A percentile compares a stretch with the other conserved stretches of the same genome.
Conservation (phyloP, 2,113 vertebrate genomes). For the Aepyceros melampus region DNA sequence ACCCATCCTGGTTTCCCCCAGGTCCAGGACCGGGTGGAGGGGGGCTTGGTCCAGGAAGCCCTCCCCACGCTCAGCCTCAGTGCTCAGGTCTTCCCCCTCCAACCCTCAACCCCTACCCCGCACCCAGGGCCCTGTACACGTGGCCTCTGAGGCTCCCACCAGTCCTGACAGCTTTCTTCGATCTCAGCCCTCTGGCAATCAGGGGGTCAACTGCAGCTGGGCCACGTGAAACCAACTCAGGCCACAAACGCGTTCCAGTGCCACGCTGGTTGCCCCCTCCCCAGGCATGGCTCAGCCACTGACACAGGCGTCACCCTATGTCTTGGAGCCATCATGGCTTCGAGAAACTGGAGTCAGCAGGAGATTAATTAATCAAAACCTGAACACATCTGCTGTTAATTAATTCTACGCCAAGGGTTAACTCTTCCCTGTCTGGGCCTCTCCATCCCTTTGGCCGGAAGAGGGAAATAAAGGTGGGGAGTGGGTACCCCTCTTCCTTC, state of each 20-base stretch:
- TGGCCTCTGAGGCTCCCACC: neutral
- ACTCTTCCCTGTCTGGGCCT: slow-evolving; percentile 59
- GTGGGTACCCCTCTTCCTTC: neutral
- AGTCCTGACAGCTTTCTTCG: neutral
- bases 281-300: neutral
- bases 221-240: neutral
- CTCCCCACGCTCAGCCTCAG: fast-evolving
- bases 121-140: neutral
- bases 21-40: neutral
- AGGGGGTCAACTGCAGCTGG: no score
- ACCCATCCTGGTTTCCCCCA: neutral
- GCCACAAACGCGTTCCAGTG: neutral
- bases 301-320: neutral
- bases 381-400: slow-evolving; percentile 76
- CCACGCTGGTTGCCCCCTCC: neutral
- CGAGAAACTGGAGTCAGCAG: slow-evolving; percentile 65
- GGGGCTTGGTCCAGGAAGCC: neutral
- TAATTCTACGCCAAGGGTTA: slow-evolving; percentile 71
- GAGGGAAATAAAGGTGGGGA: neutral
- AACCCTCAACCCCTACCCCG: neutral
- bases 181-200: neutral
- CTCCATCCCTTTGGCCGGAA: neutral
- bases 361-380: slow-evolving; percentile 79
- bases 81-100: neutral
- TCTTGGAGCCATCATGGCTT: neutral